A percentile compares a stretch with the other conserved stretches of the same genome.
phyloP scores from a whole-genome alignment of 2,797 vertebrate genomes.

The Pseudocheirus occidentalis region DNA sequence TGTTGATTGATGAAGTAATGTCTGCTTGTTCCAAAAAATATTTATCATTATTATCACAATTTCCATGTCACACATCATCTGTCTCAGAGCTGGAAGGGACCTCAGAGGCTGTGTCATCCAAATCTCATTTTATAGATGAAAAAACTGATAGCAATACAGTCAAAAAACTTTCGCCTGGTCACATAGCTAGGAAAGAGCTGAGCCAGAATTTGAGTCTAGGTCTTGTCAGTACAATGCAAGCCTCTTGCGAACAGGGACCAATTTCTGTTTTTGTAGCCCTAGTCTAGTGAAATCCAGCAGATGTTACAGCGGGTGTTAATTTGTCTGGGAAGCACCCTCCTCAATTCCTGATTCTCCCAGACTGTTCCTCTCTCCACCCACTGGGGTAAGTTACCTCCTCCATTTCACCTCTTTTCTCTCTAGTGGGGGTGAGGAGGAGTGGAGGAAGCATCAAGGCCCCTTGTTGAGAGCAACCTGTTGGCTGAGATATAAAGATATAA shows the following conservation, averaged over 20 bases:
- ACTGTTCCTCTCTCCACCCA: neutral
- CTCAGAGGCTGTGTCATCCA: neutral
- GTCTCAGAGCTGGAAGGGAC: neutral
- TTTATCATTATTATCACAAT: neutral
- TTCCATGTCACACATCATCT: no score
- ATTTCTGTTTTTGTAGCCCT: neutral
- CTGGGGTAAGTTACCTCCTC: neutral
- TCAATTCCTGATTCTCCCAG: neutral
- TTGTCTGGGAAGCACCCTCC: no score
- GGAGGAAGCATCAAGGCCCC: neutral
- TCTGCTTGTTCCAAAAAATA: neutral
- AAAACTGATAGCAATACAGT: neutral
- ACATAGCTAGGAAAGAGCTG: neutral
- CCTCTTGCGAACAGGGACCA: neutral
- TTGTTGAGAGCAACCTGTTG: neutral
- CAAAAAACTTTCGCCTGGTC: neutral
- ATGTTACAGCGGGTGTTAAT: neutral
- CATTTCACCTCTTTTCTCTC: neutral
- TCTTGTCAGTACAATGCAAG: neutral
- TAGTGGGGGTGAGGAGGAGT: neutral
- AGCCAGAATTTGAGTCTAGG: neutral
- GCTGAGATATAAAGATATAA: neutral
- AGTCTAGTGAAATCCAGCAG: neutral
- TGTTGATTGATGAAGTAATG: neutral
- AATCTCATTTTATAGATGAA: neutral